phyloP scores from a whole-genome alignment of 2,888 invertebrate species.

The Mechanitis mazaeus region DNA sequence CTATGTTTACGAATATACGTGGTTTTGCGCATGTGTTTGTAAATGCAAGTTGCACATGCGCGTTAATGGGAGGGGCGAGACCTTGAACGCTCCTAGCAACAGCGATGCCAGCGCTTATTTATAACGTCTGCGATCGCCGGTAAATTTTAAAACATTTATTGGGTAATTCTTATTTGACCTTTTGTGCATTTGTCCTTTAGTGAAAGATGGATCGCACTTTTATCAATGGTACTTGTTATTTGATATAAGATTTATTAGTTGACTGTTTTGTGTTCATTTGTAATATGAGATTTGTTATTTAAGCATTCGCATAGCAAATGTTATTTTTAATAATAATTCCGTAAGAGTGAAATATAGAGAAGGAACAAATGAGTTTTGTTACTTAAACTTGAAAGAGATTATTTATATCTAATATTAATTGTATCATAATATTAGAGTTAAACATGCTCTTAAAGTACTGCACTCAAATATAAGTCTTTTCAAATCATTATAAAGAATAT shows the following conservation, averaged over 20 bases:
- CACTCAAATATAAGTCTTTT: too few species aligned
- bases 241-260: not conserved
- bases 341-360: too few species aligned
- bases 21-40: conserved; percentile 21
- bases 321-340: too few species aligned
- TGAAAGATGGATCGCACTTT: conserved; percentile 16
- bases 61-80: conserved; percentile 42
- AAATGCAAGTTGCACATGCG: conserved; percentile 31
- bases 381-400: too few species aligned
- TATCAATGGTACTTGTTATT: not conserved
- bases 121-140: conserved; percentile 63
- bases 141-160: conserved; percentile 63
- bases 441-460: too few species aligned
- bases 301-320: too few species aligned
- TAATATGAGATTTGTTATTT: conserved; percentile 11
- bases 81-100: conserved; percentile 74
- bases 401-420: too few species aligned
- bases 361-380: too few species aligned
- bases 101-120: conserved; percentile 50
- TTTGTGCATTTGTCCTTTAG: conserved; percentile 13
- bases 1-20: conserved; percentile 8
- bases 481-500: too few species aligned
- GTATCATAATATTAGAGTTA: too few species aligned
- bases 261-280: conserved; percentile 1
- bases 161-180: conserved; percentile 39